Percentiles rank a stretch among this genome's conserved stretches.
These are phyloP conservation scores for Phallusia fumigata DNA, from an alignment of 23 tunicate genomes.

Conservation along the genomic window DNA sequence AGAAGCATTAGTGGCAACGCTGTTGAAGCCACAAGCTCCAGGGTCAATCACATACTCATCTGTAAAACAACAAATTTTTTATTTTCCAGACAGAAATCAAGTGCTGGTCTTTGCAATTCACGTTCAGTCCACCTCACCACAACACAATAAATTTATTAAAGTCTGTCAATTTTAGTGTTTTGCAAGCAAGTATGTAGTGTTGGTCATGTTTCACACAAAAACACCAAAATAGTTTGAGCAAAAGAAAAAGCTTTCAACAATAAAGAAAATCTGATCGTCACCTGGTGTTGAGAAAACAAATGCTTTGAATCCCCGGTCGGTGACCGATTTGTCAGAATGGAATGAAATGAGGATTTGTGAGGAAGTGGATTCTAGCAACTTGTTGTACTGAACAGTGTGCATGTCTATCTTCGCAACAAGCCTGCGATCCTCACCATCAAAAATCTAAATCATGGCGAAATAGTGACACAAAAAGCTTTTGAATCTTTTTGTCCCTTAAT, in stretches of 20 bases:
- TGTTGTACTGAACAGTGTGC: neutral
- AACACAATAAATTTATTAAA: too few relatives aligned
- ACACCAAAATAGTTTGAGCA: too few relatives aligned
- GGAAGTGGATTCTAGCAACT: conserved; percentile 7
- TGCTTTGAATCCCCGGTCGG: conserved; percentile 13
- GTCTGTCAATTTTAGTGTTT: too few relatives aligned
- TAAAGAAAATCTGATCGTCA: neutral
- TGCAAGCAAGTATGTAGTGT: too few relatives aligned
- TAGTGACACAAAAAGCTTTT: too few relatives aligned
- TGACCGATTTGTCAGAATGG: neutral
- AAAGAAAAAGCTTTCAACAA: too few relatives aligned
- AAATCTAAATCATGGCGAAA: neutral
- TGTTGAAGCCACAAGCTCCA: conserved; percentile 41
- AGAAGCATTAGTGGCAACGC: neutral
- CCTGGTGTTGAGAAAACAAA: neutral
- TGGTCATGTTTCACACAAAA: too few relatives aligned
- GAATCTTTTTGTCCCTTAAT: too few relatives aligned
- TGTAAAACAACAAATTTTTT: too few relatives aligned
- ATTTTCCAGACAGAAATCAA: too few relatives aligned
- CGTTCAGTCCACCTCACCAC: too few relatives aligned
- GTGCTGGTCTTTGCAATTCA: too few relatives aligned
- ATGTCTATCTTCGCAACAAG: neutral
- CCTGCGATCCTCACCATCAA: neutral
- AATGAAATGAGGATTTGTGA: neutral
- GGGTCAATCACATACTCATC: conserved; percentile 14